phyloP scores from a whole-genome alignment of 2,888 invertebrate species.

The Antitype chi region DNA sequence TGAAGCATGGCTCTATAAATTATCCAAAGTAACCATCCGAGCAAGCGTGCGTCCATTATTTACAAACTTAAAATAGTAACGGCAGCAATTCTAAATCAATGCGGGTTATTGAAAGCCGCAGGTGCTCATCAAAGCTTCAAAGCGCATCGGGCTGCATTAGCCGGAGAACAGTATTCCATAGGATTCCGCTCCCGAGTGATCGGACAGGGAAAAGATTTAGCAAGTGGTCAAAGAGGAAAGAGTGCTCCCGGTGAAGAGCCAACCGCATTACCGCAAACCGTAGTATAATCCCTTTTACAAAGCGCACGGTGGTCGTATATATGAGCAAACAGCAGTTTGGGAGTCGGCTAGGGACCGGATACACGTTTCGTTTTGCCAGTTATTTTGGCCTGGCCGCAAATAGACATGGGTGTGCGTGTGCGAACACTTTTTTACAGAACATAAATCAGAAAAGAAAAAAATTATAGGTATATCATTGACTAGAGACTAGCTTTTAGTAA shows the following conservation, averaged over 20 bases:
- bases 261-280: conserved; percentile 83
- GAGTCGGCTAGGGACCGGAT: conserved; percentile 77
- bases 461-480: conserved; percentile 78
- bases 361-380: conserved; percentile 82
- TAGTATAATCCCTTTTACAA: conserved; percentile 80
- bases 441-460: conserved; percentile 80
- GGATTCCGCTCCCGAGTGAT: conserved; percentile 70
- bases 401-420: conserved; percentile 78
- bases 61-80: conserved; percentile 61
- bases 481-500: conserved; percentile 73
- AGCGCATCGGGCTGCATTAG: conserved; percentile 72
- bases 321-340: conserved; percentile 73
- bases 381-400: conserved; percentile 84
- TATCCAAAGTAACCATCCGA: conserved; percentile 50
- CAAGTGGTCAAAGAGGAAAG: conserved; percentile 79
- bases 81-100: conserved; percentile 71
- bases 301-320: conserved; percentile 71
- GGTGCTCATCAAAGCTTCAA: conserved; percentile 75
- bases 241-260: conserved; percentile 71
- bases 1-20: conserved; percentile 49
- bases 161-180: conserved; percentile 68
- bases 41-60: conserved; percentile 54
- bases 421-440: conserved; percentile 79
- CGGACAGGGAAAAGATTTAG: conserved; percentile 81
- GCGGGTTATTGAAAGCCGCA: conserved; percentile 75